phyloP scores from a whole-genome alignment of 2,888 invertebrate genomes.

The Scaptomyza parva region DNA sequence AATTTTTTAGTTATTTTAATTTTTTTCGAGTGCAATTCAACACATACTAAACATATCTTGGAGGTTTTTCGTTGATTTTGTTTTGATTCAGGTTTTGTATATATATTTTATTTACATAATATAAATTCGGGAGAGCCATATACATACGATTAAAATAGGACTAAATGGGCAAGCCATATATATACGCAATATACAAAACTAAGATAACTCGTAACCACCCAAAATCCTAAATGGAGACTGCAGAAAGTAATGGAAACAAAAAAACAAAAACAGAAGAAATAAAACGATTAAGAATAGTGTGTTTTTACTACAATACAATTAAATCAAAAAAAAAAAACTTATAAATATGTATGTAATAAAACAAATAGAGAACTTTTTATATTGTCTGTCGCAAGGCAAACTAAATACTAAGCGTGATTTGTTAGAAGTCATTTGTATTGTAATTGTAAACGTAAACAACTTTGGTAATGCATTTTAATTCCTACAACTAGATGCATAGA shows the following conservation, averaged over 20 bases:
- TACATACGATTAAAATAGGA: slow-evolving; percentile 42
- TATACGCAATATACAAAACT: slow-evolving; percentile 71
- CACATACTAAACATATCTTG: slow-evolving; percentile 53
- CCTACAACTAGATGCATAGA: slow-evolving; percentile 61
- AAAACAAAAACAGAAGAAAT: too few species aligned
- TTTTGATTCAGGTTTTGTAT: slow-evolving; percentile 38
- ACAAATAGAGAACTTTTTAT: slow-evolving; percentile 74
- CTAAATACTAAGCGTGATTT: slow-evolving; percentile 69
- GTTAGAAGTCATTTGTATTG: slow-evolving; percentile 74
- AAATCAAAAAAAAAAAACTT: slow-evolving; percentile 33
- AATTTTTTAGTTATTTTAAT: slow-evolving; percentile 2
- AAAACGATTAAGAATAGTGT: not conserved
- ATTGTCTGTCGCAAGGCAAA: slow-evolving; percentile 64
- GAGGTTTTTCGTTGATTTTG: slow-evolving; percentile 24
- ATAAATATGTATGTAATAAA: slow-evolving; percentile 65
- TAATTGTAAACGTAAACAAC: slow-evolving; percentile 56
- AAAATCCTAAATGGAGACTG: slow-evolving; percentile 78
- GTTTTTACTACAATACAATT: slow-evolving; percentile 45
- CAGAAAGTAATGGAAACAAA: slow-evolving; percentile 65
- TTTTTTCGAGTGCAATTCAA: slow-evolving; percentile 44
- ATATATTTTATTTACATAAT: slow-evolving; percentile 27
- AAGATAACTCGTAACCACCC: slow-evolving; percentile 79
- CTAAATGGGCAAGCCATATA: slow-evolving; percentile 64
- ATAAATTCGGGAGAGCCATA: slow-evolving; percentile 27
- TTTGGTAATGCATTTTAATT: slow-evolving; percentile 77